phyloP scores from a whole-genome alignment of 2,797 vertebrate genomes.

The Tokudaia tokunoshimensis region DNA sequence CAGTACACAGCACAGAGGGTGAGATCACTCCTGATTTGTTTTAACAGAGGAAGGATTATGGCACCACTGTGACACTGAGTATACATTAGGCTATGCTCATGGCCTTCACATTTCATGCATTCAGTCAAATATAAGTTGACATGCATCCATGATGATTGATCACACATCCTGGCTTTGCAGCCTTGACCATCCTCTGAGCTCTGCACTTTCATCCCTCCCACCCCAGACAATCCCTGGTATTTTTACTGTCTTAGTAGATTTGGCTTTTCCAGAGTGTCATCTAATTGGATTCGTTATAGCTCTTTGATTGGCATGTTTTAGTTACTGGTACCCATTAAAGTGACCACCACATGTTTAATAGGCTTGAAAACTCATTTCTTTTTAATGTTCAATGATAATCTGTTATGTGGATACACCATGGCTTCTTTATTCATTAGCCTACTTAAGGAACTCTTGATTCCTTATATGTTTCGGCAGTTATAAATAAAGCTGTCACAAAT shows the following conservation, averaged over 20 bases:
- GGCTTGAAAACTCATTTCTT: not conserved
- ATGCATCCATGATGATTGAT: not conserved
- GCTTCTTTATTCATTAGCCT: not conserved
- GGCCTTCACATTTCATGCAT: not conserved
- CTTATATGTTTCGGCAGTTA: not conserved
- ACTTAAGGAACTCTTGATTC: not conserved
- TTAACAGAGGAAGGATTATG: not conserved
- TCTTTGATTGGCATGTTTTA: not conserved
- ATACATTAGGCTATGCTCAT: not conserved
- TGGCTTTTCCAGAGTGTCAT: not conserved
- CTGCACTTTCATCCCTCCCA: not conserved
- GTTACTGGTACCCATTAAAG: not conserved
- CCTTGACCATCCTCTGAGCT: not conserved
- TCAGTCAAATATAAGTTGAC: not conserved
- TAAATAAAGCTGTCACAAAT: slow-evolving; percentile 1
- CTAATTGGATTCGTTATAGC: not conserved
- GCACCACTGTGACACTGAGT: not conserved
- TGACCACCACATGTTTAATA: not conserved
- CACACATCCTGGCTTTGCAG: not conserved
- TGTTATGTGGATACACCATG: not conserved
- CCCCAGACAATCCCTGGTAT: not conserved
- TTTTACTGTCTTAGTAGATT: not conserved
- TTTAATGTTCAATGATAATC: not conserved
- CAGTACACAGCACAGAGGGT: not conserved
- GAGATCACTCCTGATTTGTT: not conserved